These are phyloP conservation scores for Semnopithecus entellus DNA, from an alignment of 2,113 vertebrate genomes.

Conservation along the genomic window DNA sequence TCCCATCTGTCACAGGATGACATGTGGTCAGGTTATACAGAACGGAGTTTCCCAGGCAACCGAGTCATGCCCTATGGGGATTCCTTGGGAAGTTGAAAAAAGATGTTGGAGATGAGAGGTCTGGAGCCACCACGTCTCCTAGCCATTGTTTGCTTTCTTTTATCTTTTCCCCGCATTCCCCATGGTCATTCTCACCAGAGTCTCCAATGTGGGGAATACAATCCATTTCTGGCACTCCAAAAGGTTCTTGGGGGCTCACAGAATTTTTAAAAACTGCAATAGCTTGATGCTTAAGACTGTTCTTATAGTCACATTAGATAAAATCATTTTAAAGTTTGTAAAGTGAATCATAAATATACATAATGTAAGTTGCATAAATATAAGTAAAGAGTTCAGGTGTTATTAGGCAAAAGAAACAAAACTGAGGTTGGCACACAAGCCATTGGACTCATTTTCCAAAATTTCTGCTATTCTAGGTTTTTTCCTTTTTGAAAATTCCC, in stretches of 20 bases:
- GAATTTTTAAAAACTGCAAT: not conserved
- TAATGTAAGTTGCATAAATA: not conserved
- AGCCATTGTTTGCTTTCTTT: conserved; percentile 33
- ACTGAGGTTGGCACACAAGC: not conserved
- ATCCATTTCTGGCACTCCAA: not conserved
- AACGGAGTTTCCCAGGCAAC: conserved; percentile 51
- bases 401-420: not conserved
- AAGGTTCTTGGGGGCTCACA: not conserved
- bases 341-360: not conserved
- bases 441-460: not conserved
- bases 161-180: not conserved
- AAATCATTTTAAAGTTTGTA: not conserved
- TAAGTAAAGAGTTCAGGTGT: not conserved
- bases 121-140: not conserved
- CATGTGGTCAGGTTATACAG: conserved; percentile 35
- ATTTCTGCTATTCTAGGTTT: not conserved
- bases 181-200: not conserved
- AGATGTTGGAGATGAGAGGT: not conserved
- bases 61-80: not conserved
- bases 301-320: not conserved
- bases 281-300: not conserved
- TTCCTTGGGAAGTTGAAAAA: conserved; percentile 5
- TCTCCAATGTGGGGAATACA: not conserved
- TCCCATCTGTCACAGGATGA: conserved; percentile 12
- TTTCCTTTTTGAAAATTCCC: not conserved